Evolutionary conservation across 2,113 vertebrate genomes (phyloP).

Genomic region (Sigmodon hispidus): DNA sequence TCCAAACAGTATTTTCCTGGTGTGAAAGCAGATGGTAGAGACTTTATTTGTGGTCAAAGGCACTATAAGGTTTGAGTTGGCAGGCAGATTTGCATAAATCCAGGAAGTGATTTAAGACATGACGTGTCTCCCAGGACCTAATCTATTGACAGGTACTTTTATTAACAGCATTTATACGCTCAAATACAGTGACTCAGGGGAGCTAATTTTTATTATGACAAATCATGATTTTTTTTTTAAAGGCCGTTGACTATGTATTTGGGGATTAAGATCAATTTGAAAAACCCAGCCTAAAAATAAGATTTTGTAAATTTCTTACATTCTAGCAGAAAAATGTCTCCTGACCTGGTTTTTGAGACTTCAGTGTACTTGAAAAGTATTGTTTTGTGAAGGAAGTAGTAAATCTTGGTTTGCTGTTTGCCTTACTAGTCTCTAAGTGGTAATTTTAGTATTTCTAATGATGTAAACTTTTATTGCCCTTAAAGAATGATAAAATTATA

Average conservation of each 20-base stretch:
- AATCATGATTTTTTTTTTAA: background rate
- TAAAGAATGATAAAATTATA: background rate
- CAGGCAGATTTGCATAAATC: slow-evolving; percentile 61
- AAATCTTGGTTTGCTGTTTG: slow-evolving; percentile 41
- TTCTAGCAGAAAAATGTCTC: slow-evolving; percentile 25
- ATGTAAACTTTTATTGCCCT: slow-evolving; percentile 19
- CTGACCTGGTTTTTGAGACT: slow-evolving; percentile 31
- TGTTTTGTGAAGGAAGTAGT: background rate
- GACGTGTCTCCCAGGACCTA: slow-evolving; percentile 20
- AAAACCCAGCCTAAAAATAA: background rate
- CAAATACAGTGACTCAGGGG: slow-evolving; percentile 43
- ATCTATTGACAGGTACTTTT: slow-evolving; percentile 51
- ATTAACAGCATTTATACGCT: slow-evolving; percentile 66
- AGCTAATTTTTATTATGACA: slow-evolving; percentile 68
- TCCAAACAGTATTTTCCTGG: slow-evolving; percentile 64
- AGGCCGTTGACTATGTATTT: background rate
- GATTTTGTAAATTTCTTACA: background rate
- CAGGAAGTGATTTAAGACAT: slow-evolving; percentile 62
- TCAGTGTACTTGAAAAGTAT: slow-evolving; percentile 42
- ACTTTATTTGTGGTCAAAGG: slow-evolving; percentile 72
- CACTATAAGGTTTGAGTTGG: slow-evolving; percentile 42
- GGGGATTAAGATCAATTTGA: background rate
- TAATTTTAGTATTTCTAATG: slow-evolving; percentile 17
- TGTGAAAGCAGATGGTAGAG: slow-evolving; percentile 70
- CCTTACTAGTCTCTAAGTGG: background rate